phyloP scores from a whole-genome alignment of 2,888 invertebrate genomes.

The Quadriops clusia region DNA sequence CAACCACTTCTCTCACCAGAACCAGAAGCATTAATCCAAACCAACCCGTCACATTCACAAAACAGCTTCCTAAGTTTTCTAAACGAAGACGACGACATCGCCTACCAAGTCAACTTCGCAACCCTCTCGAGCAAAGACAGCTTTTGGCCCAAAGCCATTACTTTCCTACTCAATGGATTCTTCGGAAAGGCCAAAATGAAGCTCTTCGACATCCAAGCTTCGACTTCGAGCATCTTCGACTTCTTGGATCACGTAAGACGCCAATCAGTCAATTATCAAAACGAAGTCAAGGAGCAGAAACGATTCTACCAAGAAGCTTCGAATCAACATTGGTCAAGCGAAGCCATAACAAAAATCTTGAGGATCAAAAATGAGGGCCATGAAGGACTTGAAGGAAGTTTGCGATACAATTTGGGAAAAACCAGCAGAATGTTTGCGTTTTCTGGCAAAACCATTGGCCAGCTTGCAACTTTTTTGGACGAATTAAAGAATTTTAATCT shows the following conservation, averaged over 20 bases:
- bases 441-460: conserved; percentile 43
- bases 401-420: conserved; percentile 37
- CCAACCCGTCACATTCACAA: conserved; percentile 43
- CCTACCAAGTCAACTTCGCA: conserved; percentile 33
- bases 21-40: conserved; percentile 35
- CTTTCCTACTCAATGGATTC: conserved; percentile 22
- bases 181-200: conserved; percentile 31
- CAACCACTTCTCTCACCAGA: conserved; percentile 30
- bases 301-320: conserved; percentile 16
- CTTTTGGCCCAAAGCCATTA: conserved; percentile 39
- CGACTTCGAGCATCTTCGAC: conserved; percentile 38
- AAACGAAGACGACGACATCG: conserved; percentile 35
- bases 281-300: conserved; percentile 20
- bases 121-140: conserved; percentile 47
- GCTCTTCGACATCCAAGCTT: conserved; percentile 23
- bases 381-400: conserved; percentile 44
- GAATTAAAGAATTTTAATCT: conserved; percentile 33
- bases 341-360: conserved; percentile 45
- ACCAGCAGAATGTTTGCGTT: conserved; percentile 40
- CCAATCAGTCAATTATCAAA: conserved; percentile 24
- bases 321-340: conserved; percentile 36
- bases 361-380: conserved; percentile 42
- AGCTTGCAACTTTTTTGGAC: conserved; percentile 25
- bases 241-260: conserved; percentile 26
- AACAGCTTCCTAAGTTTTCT: conserved; percentile 35